Percentiles rank a stretch among this genome's conserved stretches.
These are phyloP conservation scores for Halocaridina rubra DNA, from an alignment of 2,888 invertebrate species.

Conservation along the genomic window DNA sequence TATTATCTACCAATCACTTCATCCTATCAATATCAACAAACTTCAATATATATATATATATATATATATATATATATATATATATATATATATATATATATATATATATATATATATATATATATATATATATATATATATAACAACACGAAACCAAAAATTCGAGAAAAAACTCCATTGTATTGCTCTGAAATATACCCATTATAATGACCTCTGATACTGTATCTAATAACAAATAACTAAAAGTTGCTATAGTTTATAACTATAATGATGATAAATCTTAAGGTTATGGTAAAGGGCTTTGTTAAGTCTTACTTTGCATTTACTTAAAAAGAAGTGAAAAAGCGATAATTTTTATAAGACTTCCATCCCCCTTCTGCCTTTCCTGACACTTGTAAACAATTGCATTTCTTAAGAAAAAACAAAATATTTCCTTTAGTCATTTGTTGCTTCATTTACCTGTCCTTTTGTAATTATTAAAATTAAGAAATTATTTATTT, in stretches of 20 bases:
- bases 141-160: not conserved
- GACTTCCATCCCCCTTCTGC: not conserved
- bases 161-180: not conserved
- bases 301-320: not conserved
- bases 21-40: not conserved
- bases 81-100: constrained; percentile 23
- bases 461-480: too few species aligned
- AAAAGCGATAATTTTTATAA: not conserved
- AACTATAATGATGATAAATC: not conserved
- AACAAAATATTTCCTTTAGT: too few species aligned
- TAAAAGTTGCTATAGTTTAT: too few species aligned
- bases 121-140: constrained; percentile 30
- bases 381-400: constrained; percentile 41
- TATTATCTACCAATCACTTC: too few species aligned
- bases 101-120: constrained; percentile 31
- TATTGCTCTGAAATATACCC: not conserved
- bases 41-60: not conserved
- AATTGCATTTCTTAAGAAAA: constrained; percentile 19
- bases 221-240: too few species aligned
- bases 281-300: not conserved
- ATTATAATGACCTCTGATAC: not conserved
- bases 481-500: too few species aligned
- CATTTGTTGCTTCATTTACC: too few species aligned
- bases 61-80: constrained; percentile 13
- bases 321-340: constrained; percentile 15